Evolutionary conservation across 2,113 vertebrate species (phyloP).

Genomic region (Elachura formosa): DNA sequence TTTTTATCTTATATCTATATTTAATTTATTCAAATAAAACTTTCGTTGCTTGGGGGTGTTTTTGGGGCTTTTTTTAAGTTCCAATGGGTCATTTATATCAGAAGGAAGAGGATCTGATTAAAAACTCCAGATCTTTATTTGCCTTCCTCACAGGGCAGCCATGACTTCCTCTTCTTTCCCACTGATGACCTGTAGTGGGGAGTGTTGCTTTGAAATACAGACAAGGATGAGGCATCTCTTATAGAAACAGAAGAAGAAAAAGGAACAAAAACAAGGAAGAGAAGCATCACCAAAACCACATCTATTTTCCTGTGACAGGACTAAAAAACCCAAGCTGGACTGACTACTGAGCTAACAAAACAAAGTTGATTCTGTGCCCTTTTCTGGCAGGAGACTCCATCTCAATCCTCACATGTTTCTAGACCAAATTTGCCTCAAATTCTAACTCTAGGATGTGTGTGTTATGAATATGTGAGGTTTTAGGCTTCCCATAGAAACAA

Average conservation of each 20-base stretch:
- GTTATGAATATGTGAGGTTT: not conserved
- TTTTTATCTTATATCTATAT: not conserved
- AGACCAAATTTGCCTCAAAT: not conserved
- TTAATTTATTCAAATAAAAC: not conserved
- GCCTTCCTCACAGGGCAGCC: not conserved
- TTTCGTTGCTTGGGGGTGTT: too few relatives aligned
- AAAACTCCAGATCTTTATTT: not conserved
- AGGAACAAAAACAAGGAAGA: not conserved
- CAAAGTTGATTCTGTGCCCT: not conserved
- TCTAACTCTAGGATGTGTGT: not conserved
- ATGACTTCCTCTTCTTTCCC: not conserved
- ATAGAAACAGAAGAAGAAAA: not conserved
- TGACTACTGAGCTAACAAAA: not conserved
- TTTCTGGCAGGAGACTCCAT: not conserved
- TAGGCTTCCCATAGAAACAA: not conserved
- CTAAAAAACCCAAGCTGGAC: not conserved
- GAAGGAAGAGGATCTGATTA: not conserved
- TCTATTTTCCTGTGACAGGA: not conserved
- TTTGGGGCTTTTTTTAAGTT: not conserved
- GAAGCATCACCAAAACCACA: not conserved
- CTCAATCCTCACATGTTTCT: not conserved
- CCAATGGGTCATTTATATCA: not conserved
- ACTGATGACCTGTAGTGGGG: not conserved
- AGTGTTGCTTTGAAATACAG: slow-evolving; percentile 14
- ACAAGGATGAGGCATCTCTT: not conserved